Base-by-base conservation (phyloP, 2,113 vertebrate genomes). In the Entelurus aequoreus region DNA sequence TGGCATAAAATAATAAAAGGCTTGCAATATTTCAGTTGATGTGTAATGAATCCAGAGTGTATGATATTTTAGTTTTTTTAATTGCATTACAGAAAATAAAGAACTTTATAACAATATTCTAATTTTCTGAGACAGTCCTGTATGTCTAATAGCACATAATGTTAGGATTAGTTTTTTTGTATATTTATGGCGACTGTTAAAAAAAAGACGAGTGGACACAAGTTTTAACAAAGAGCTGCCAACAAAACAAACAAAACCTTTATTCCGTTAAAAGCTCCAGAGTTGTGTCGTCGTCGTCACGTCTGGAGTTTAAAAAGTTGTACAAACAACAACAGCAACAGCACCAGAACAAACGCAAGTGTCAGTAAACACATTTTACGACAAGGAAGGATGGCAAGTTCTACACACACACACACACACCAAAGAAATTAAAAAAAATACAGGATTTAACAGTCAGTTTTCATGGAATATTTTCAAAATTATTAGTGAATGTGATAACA, bases 381-480 rank as follows among this genome's bases (percentile, higher is more conserved):
- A 88, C 82, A 63, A 81, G 72, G 16, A 83, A 89, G 80, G 54
- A 82, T 81, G 86, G 78, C 74, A 86, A 78, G 84, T 84, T 84
- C 21, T 86, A 9, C 57, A 55, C 46, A 67, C 54, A 52, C 46
- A 67, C 54, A 52, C 46, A 8, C 60, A 55, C 46, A 69, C 52
- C 67, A 48, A 42, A 60, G 37, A 72, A 63, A 44, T 38, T 0
- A 47, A 11, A 42, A 54, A 74, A 80, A 68, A 28, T 61, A 79
- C 74, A 83, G 74, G 71, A 72, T 74, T 69, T 91, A 91, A 91
- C 88, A 91, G 90, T 91, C 89, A 84, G 71, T 75, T 77, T 81
- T 77, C 76, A 71, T 71, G 4, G 68, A 74, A 82, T 79, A 64
- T 78, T 62, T 70, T 60, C 64, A 69, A 76, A 70, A 83, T 54